These are phyloP conservation scores for Pygmarrhopalites habei DNA, from an alignment of 1,140 invertebrate species.

Conservation along the genomic window DNA sequence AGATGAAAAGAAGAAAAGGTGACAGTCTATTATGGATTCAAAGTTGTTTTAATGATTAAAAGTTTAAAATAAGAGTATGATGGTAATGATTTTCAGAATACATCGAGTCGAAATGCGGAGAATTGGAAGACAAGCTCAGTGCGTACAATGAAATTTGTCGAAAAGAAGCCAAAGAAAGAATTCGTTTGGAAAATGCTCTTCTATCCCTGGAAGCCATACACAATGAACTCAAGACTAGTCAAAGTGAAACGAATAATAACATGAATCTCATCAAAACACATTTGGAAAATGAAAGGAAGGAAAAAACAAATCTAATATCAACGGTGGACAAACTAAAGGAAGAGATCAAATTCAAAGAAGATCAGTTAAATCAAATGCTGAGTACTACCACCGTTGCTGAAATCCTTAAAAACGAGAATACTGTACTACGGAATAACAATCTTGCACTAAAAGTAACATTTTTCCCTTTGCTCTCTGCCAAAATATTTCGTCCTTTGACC, in stretches of 20 bases:
- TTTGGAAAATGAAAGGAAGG: background rate
- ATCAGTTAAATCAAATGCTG: background rate
- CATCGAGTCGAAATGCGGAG: background rate
- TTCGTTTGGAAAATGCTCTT: background rate
- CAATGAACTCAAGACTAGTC: background rate
- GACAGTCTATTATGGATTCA: too few species aligned
- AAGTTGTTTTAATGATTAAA: background rate
- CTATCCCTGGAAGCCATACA: background rate
- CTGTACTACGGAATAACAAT: background rate
- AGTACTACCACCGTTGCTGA: background rate
- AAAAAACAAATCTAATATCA: background rate
- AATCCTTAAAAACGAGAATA: background rate
- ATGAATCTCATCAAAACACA: background rate
- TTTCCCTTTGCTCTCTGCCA: too few species aligned
- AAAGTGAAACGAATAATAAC: background rate
- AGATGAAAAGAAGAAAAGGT: background rate
- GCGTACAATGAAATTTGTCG: background rate
- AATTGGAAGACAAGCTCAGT: slow-evolving; percentile 4
- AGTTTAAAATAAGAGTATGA: too few species aligned
- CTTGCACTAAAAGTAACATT: background rate
- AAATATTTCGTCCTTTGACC: too few species aligned
- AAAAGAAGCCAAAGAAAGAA: background rate
- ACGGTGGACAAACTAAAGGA: background rate
- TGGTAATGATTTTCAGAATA: background rate
- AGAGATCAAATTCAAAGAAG: slow-evolving; percentile 3